phyloP scores from a whole-genome alignment of 1,140 invertebrate genomes.

The Archegozetes longisetosus region DNA sequence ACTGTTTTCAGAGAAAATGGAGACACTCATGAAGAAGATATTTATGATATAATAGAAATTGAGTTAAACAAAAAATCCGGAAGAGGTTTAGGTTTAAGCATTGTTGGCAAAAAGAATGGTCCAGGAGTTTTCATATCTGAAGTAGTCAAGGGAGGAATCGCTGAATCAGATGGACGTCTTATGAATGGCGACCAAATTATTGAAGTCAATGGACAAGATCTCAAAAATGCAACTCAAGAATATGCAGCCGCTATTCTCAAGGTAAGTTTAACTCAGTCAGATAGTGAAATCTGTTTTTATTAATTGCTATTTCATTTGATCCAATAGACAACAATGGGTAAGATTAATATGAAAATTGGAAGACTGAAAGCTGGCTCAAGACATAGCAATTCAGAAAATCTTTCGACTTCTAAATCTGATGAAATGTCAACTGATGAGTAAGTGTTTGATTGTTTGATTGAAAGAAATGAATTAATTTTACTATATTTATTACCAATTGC shows the following conservation, averaged over 20 bases:
- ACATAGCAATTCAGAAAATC: slow-evolving; percentile 11
- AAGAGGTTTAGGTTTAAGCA: slow-evolving; percentile 76
- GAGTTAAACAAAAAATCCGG: slow-evolving; percentile 82
- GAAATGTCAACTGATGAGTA: slow-evolving; percentile 12
- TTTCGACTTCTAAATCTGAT: neutral
- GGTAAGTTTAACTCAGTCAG: slow-evolving; percentile 23
- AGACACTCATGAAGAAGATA: slow-evolving; percentile 45
- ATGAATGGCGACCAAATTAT: slow-evolving; percentile 83
- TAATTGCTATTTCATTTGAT: slow-evolving; percentile 11
- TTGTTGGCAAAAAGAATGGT: slow-evolving; percentile 68
- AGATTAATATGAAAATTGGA: slow-evolving; percentile 58
- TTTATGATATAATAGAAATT: slow-evolving; percentile 60
- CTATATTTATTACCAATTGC: neutral
- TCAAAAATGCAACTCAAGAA: slow-evolving; percentile 61
- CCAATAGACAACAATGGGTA: slow-evolving; percentile 41
- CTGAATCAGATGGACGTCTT: slow-evolving; percentile 75
- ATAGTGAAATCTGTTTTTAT: neutral
- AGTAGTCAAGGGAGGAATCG: slow-evolving; percentile 78
- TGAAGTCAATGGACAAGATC: slow-evolving; percentile 70
- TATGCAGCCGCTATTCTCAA: slow-evolving; percentile 77
- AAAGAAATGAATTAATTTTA: neutral
- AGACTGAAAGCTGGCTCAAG: slow-evolving; percentile 44
- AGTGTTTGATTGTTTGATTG: neutral
- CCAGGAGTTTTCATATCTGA: slow-evolving; percentile 81
- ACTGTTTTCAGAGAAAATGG: slow-evolving; percentile 61